These are phyloP conservation scores for Sebastes diploproa DNA, from an alignment of 2,797 vertebrate genomes.

Conservation along the genomic window DNA sequence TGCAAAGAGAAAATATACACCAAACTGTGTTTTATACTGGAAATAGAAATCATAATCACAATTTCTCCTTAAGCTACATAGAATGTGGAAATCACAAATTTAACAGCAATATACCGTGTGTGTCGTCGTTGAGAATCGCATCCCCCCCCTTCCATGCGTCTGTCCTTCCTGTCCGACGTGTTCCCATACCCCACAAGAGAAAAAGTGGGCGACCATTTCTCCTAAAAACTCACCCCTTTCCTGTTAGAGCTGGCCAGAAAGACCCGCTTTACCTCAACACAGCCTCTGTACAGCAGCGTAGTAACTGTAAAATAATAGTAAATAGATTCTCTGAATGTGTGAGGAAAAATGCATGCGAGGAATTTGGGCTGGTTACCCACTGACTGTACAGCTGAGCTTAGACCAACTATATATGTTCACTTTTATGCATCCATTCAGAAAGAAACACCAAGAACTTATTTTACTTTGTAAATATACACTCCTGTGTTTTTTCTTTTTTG, in stretches of 20 bases:
- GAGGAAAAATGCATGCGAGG: slow-evolving; percentile 67
- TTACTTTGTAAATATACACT: slow-evolving; percentile 74
- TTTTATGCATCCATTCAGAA: slow-evolving; percentile 71
- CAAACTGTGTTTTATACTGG: slow-evolving; percentile 67
- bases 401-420: slow-evolving; percentile 58
- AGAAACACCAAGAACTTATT: slow-evolving; percentile 51
- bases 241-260: slow-evolving; percentile 59
- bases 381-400: slow-evolving; percentile 69
- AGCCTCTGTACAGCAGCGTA: slow-evolving; percentile 74
- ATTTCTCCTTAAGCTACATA: slow-evolving; percentile 66
- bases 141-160: slow-evolving; percentile 23
- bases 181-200: slow-evolving; percentile 1
- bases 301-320: slow-evolving; percentile 75
- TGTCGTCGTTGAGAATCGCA: slow-evolving; percentile 57
- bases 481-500: slow-evolving; percentile 22
- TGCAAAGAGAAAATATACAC: slow-evolving; percentile 49
- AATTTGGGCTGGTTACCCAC: slow-evolving; percentile 78
- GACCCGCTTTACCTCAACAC: slow-evolving; percentile 74
- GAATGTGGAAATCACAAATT: slow-evolving; percentile 74
- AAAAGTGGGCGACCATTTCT: slow-evolving; percentile 26
- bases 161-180: slow-evolving; percentile 23
- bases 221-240: slow-evolving; percentile 2
- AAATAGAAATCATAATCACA: slow-evolving; percentile 56
- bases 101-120: slow-evolving; percentile 78
- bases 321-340: slow-evolving; percentile 71